Percentiles rank a stretch among this genome's conserved stretches.
These are phyloP conservation scores for Drosophila nigrodunni DNA, from an alignment of 1,140 invertebrate genomes.

Conservation along the genomic window DNA sequence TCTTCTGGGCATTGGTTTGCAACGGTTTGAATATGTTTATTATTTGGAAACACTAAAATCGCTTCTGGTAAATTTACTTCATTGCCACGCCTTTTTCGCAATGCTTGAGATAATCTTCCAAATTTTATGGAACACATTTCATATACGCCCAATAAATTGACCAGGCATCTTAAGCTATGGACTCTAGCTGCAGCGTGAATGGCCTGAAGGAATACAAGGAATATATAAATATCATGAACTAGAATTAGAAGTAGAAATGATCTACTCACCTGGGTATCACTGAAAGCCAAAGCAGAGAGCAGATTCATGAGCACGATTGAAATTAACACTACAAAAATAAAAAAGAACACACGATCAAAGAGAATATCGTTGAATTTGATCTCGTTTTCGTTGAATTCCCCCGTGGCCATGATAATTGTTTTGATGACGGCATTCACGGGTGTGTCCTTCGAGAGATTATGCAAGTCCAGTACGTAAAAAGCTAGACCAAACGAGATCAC, in stretches of 20 bases:
- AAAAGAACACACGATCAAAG: slow-evolving; percentile 89
- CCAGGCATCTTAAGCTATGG: slow-evolving; percentile 88
- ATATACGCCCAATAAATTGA: slow-evolving; percentile 89
- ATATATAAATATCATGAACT: neutral
- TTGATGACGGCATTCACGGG: slow-evolving; percentile 89
- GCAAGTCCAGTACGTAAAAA: slow-evolving; percentile 88
- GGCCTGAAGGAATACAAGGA: slow-evolving; percentile 79
- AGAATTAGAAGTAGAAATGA: neutral
- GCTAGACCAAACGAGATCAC: slow-evolving; percentile 91
- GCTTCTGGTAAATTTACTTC: neutral
- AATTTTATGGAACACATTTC: slow-evolving; percentile 82
- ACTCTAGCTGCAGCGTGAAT: slow-evolving; percentile 90
- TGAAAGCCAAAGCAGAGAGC: slow-evolving; percentile 91
- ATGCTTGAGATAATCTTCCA: neutral
- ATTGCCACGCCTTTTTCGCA: neutral
- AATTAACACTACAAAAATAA: slow-evolving; percentile 91
- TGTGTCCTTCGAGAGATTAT: slow-evolving; percentile 86
- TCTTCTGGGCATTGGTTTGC: neutral
- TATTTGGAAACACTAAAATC: slow-evolving; percentile 13
- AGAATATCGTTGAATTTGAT: slow-evolving; percentile 86
- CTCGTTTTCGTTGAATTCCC: slow-evolving; percentile 90
- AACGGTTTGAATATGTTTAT: neutral
- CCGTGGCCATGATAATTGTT: slow-evolving; percentile 92
- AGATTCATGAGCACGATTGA: slow-evolving; percentile 92
- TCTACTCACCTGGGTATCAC: slow-evolving; percentile 87